These are phyloP conservation scores for Chrysocyon brachyurus DNA, from an alignment of 2,797 vertebrate species.

Conservation along the genomic window DNA sequence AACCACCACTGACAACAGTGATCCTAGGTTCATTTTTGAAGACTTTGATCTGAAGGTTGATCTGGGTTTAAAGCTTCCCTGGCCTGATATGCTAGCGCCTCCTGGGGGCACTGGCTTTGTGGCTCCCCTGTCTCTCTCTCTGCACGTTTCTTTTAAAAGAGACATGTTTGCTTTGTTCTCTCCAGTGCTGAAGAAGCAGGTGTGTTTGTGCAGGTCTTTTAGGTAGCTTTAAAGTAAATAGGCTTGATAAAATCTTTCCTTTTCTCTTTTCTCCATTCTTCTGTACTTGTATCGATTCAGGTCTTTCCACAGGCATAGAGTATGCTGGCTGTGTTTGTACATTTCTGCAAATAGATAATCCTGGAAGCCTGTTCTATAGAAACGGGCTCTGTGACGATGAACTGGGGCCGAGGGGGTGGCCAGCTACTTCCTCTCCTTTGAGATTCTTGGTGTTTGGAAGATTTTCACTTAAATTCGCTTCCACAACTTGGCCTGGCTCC, in stretches of 20 bases:
- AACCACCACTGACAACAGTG: not conserved
- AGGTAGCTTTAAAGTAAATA: conserved; percentile 67
- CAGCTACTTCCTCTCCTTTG: conserved; percentile 72
- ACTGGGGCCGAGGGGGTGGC: not conserved
- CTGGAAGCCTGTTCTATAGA: not conserved
- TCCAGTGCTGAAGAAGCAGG: conserved; percentile 41
- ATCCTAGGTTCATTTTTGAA: not conserved
- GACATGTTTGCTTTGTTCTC: conserved; percentile 58
- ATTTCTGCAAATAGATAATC: conserved; percentile 60
- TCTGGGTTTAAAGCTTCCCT: not conserved
- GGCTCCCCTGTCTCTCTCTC: not conserved
- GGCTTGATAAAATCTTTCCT: conserved; percentile 69
- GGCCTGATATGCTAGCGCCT: not conserved
- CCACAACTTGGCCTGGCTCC: not conserved
- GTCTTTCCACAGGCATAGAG: conserved; percentile 39
- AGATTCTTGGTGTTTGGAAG: conserved; percentile 43
- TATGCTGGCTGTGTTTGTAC: conserved; percentile 68
- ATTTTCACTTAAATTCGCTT: not conserved
- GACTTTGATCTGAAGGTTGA: not conserved
- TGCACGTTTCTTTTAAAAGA: not conserved
- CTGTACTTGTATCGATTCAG: conserved; percentile 61
- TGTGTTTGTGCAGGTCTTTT: conserved; percentile 79
- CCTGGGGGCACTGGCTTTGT: not conserved
- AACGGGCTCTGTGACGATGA: not conserved
- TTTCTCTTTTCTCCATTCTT: conserved; percentile 58